A percentile compares a stretch with the other conserved stretches of the same genome.
phyloP scores from a whole-genome alignment of 2,797 vertebrate genomes.

The Sparus aurata region DNA sequence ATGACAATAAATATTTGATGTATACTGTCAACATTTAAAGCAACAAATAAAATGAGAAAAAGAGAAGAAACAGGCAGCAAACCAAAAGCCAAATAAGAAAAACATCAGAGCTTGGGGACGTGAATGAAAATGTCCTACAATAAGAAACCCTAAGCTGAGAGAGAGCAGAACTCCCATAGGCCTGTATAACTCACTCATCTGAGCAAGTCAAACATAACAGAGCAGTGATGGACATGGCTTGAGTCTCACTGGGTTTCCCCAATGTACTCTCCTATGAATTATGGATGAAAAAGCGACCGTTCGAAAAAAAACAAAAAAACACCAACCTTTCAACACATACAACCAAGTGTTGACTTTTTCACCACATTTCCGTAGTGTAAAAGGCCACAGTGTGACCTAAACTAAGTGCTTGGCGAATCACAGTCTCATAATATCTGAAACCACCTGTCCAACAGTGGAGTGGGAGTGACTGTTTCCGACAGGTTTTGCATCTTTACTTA shows the following conservation, averaged over 20 bases:
- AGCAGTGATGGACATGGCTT: slow-evolving; percentile 57
- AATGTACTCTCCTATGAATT: slow-evolving; percentile 54
- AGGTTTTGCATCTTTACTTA: neutral
- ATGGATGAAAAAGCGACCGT: slow-evolving; percentile 50
- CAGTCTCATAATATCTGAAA: neutral
- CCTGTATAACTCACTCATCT: slow-evolving; percentile 53
- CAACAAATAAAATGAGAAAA: slow-evolving; percentile 3
- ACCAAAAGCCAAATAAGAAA: slow-evolving; percentile 28
- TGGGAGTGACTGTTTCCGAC: too few relatives aligned
- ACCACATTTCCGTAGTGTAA: neutral
- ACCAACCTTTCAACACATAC: slow-evolving; percentile 3
- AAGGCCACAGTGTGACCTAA: neutral
- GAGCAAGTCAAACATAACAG: slow-evolving; percentile 47
- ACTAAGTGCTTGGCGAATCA: neutral
- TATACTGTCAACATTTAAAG: slow-evolving; percentile 2
- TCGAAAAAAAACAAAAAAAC: too few relatives aligned
- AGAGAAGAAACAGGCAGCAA: slow-evolving; percentile 14
- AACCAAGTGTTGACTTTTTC: slow-evolving; percentile 8
- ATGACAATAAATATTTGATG: slow-evolving; percentile 16
- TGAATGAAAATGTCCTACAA: slow-evolving; percentile 46
- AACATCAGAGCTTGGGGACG: slow-evolving; percentile 40
- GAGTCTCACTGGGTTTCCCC: slow-evolving; percentile 48
- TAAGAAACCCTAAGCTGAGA: slow-evolving; percentile 24
- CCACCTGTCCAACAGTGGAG: neutral
- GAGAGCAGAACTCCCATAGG: slow-evolving; percentile 48